Evolutionary conservation across 1,140 invertebrate species (phyloP).

Genomic region (Drosophila lacteicornis): DNA sequence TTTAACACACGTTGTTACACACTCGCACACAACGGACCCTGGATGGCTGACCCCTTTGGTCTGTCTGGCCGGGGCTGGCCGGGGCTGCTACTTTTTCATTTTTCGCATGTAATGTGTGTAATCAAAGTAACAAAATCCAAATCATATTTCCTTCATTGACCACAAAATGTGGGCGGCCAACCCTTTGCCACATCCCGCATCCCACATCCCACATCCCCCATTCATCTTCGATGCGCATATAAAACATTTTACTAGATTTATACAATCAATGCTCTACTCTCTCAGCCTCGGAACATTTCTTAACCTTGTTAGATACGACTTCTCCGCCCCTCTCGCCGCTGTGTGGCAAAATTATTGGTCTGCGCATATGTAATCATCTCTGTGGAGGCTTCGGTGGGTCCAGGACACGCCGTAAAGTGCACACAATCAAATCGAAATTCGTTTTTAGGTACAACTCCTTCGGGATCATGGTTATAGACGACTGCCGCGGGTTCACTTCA

Average conservation of each 20-base stretch:
- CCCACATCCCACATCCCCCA: conserved; percentile 16
- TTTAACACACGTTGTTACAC: conserved; percentile 72
- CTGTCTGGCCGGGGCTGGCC: conserved; percentile 37
- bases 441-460: conserved; percentile 65
- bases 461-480: conserved; percentile 12
- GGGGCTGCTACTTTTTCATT: conserved; percentile 73
- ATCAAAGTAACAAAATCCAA: conserved; percentile 84
- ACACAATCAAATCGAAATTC: conserved; percentile 82
- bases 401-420: conserved; percentile 74
- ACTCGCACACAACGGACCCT: conserved; percentile 5
- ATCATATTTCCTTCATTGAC: conserved; percentile 84
- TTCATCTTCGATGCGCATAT: conserved; percentile 65
- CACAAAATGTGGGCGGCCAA: conserved; percentile 74
- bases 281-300: conserved; percentile 59
- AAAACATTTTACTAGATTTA: conserved; percentile 82
- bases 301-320: conserved; percentile 75
- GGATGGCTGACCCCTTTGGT: conserved; percentile 51
- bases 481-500: conserved; percentile 13
- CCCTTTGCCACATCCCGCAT: conserved; percentile 49
- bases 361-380: conserved; percentile 81
- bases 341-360: conserved; percentile 73
- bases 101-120: conserved; percentile 83
- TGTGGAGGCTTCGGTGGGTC: conserved; percentile 25
- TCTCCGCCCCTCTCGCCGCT: conserved; percentile 14
- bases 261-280: conserved; percentile 69